Conservation (phyloP, 2,113 vertebrate species). For the Aspiorhynchus laticeps region DNA sequence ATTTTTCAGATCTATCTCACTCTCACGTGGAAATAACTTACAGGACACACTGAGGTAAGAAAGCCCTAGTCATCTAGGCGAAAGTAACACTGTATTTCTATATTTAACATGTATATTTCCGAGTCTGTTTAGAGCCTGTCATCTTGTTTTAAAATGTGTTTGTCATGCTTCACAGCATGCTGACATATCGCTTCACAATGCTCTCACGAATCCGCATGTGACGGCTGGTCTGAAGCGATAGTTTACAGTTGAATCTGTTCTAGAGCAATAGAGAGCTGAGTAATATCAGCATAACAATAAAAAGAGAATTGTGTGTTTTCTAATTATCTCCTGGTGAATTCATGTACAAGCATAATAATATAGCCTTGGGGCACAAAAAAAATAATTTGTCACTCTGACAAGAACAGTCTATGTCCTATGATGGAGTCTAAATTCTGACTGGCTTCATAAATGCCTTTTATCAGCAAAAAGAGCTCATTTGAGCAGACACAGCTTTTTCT, state of each 20-base stretch:
- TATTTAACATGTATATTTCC: not conserved
- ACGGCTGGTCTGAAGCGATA: not conserved
- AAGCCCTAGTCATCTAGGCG: not conserved
- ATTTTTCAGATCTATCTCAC: constrained; percentile 96
- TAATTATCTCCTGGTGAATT: not conserved
- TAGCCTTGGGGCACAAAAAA: not conserved
- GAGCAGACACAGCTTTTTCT: not conserved
- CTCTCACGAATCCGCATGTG: not conserved
- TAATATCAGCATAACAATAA: not conserved
- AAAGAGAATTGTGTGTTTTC: not conserved
- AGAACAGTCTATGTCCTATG: too few species aligned
- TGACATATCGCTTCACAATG: not conserved
- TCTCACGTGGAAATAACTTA: constrained; percentile 96
- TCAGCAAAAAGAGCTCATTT: not conserved
- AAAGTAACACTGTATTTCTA: not conserved
- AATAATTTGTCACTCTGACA: too few species aligned
- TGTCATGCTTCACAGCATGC: not conserved
- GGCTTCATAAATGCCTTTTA: not conserved
- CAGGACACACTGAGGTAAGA: constrained; percentile 95
- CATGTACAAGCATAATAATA: not conserved
- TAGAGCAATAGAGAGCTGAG: not conserved
- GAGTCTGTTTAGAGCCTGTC: not conserved
- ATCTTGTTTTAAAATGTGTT: not conserved
- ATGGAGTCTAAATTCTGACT: not conserved
- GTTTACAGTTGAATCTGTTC: not conserved